Percentiles rank a stretch among this genome's conserved stretches.
These are phyloP conservation scores for Hetaerina americana DNA, from an alignment of 1,140 invertebrate genomes.

Conservation along the genomic window DNA sequence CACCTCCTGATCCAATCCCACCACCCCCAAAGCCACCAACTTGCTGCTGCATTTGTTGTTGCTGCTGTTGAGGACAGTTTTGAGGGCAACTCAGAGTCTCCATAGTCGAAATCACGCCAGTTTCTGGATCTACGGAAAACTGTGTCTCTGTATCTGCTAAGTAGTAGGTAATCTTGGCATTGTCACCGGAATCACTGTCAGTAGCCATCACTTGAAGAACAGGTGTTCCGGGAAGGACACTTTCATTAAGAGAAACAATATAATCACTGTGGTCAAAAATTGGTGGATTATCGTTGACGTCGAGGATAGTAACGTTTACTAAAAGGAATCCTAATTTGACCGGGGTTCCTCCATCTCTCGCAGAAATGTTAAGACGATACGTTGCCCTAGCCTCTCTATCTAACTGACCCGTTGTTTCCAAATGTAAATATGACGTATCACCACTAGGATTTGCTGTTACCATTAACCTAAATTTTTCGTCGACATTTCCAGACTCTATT, in stretches of 20 bases:
- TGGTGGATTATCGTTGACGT: constrained; percentile 91
- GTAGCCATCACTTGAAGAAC: constrained; percentile 83
- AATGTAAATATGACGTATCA: constrained; percentile 74
- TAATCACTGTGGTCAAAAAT: constrained; percentile 89
- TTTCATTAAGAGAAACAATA: constrained; percentile 82
- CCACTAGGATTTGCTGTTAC: constrained; percentile 78
- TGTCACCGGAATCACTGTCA: constrained; percentile 83
- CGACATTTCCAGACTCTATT: constrained; percentile 70
- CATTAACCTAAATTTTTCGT: constrained; percentile 72
- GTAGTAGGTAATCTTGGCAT: constrained; percentile 84
- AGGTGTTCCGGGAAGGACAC: constrained; percentile 68
- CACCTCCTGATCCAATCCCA: constrained; percentile 24
- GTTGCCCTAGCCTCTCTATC: constrained; percentile 73
- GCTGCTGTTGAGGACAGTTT: constrained; percentile 33
- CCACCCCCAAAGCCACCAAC: background rate
- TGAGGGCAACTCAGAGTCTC: constrained; percentile 63
- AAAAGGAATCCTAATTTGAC: constrained; percentile 67
- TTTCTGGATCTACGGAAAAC: constrained; percentile 78
- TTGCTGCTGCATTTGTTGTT: constrained; percentile 12
- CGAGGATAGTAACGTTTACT: constrained; percentile 82
- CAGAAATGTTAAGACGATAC: constrained; percentile 81
- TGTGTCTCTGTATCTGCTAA: constrained; percentile 69
- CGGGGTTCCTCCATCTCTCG: constrained; percentile 69
- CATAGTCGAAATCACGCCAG: constrained; percentile 68
- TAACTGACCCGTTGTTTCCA: constrained; percentile 78